Evolutionary conservation across 2,888 invertebrate genomes (phyloP).

Genomic region (Ligdia adustata): DNA sequence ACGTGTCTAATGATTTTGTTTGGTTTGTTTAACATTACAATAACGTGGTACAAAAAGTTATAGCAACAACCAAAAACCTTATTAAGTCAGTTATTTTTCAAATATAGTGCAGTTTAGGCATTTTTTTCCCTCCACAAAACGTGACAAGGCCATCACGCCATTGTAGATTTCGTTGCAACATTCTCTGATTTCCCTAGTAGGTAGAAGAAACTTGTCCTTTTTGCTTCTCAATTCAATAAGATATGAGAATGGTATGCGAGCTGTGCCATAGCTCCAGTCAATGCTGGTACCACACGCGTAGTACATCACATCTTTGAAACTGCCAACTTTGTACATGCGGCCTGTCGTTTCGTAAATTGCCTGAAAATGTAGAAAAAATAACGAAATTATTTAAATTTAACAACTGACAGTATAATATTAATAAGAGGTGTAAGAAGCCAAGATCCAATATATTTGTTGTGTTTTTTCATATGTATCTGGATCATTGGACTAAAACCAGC

Average conservation of each 20-base stretch:
- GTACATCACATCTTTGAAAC: conserved; percentile 76
- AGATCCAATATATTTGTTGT: no score
- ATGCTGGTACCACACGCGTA: conserved; percentile 72
- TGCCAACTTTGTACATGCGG: conserved; percentile 75
- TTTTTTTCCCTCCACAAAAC: conserved; percentile 63
- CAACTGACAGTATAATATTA: no score
- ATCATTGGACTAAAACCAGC: no score
- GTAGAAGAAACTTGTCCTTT: conserved; percentile 62
- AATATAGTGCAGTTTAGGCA: conserved; percentile 56
- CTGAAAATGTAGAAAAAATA: conserved; percentile 45
- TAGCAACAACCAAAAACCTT: no score
- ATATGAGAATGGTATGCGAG: conserved; percentile 71
- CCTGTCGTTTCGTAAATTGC: conserved; percentile 70
- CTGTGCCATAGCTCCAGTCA: conserved; percentile 77
- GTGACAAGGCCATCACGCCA: conserved; percentile 60
- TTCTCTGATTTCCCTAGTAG: conserved; percentile 63
- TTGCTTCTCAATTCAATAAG: conserved; percentile 70
- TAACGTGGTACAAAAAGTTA: neutral
- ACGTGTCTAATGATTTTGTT: conserved; percentile 5
- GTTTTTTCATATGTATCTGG: no score
- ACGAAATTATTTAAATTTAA: neutral
- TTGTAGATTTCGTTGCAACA: conserved; percentile 65
- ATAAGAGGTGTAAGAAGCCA: no score
- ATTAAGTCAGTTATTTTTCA: conserved; percentile 29
- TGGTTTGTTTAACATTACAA: conserved; percentile 12